Evolutionary conservation across 2,797 vertebrate species (phyloP).

Genomic region (Lagodon rhomboides): DNA sequence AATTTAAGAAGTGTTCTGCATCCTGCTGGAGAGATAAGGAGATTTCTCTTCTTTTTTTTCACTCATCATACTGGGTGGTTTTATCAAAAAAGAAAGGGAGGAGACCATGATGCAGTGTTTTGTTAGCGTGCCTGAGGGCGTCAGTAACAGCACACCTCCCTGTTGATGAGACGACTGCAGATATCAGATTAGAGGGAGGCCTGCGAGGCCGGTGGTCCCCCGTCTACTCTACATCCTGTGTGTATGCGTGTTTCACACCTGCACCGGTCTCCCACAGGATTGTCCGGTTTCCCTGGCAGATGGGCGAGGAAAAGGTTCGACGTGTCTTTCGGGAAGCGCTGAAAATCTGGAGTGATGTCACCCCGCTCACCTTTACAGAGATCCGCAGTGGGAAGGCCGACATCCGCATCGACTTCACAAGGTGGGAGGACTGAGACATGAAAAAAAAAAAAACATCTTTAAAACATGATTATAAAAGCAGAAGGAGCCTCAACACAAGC

Average conservation of each 20-base stretch:
- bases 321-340: constrained; percentile 90
- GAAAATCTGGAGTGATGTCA: constrained; percentile 93
- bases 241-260: constrained; percentile 42
- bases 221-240: constrained; percentile 27
- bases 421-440: constrained; percentile 75
- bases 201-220: constrained; percentile 53
- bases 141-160: constrained; percentile 29
- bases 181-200: constrained; percentile 58
- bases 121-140: constrained; percentile 33
- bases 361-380: constrained; percentile 93
- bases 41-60: background rate
- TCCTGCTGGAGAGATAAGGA: constrained; percentile 4
- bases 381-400: constrained; percentile 89
- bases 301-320: constrained; percentile 89
- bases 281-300: constrained; percentile 91
- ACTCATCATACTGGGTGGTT: constrained; percentile 51
- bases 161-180: constrained; percentile 28
- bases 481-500: background rate
- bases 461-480: background rate
- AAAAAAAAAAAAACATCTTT: background rate
- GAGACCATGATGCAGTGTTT: constrained; percentile 10
- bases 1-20: background rate
- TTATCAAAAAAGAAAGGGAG: constrained; percentile 32
- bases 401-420: constrained; percentile 94
- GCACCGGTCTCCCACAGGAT: constrained; percentile 83